A percentile compares a stretch with the other conserved stretches of the same genome.
Evolutionary conservation across 2,797 vertebrate genomes (phyloP).

Genomic region (Sebastes itinus): DNA sequence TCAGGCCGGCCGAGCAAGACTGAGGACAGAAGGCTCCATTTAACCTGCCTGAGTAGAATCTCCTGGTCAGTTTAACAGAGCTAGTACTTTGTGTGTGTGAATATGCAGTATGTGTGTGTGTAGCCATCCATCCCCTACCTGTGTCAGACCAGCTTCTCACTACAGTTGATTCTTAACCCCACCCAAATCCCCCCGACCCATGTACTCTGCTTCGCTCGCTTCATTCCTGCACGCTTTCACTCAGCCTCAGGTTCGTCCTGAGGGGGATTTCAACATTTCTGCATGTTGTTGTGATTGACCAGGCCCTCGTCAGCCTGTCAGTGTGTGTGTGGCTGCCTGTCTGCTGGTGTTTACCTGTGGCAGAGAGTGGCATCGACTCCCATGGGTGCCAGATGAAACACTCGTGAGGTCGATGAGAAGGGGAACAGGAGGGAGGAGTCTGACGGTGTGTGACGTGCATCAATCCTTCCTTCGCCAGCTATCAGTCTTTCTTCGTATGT

Average conservation of each 20-base stretch:
- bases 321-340: constrained; percentile 3
- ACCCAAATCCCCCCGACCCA: constrained; percentile 4
- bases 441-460: constrained; percentile 17
- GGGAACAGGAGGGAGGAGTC: constrained; percentile 14
- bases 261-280: constrained; percentile 28
- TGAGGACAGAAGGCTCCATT: constrained; percentile 62
- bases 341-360: constrained; percentile 38
- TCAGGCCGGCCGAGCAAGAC: constrained; percentile 5
- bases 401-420: constrained; percentile 11
- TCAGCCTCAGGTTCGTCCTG: constrained; percentile 9
- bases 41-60: constrained; percentile 45
- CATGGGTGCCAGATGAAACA: constrained; percentile 34
- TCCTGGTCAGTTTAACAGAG: constrained; percentile 38
- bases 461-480: constrained; percentile 35
- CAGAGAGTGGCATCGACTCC: constrained; percentile 29
- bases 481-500: constrained; percentile 25
- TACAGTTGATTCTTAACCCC: background rate
- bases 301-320: constrained; percentile 9
- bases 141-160: constrained; percentile 30
- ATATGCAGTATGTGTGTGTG: background rate
- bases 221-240: background rate
- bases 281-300: constrained; percentile 41
- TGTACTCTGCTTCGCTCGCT: background rate
- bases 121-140: background rate
- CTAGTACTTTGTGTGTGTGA: constrained; percentile 24